Evolutionary conservation across 2,888 invertebrate species (phyloP), one percentile per base, ranked within the genome.

Genomic region (Tetragnatha montana): DNA sequence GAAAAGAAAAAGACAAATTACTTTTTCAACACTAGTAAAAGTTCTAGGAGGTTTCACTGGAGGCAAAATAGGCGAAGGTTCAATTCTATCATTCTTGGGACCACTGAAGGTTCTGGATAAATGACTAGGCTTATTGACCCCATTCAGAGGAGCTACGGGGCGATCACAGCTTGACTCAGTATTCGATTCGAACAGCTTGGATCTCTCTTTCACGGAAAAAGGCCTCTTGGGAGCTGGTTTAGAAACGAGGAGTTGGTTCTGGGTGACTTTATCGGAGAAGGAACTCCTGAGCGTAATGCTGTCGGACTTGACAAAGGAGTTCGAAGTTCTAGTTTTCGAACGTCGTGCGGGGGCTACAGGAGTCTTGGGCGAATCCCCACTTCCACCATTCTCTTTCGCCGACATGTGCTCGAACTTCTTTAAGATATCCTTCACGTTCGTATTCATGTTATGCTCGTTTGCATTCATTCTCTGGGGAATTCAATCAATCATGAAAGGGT

Each of bases 1-100:
- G 35, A 35, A 35, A 35, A 35, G n/a, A n/a, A 35, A 35, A 4
- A 35, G 35, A 35, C 4, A 35, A 35, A 35, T 75, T 12, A 12
- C 69, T 50, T 87, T 79, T 14, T 81, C 81, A 12, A 50, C 51
- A 49, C 51, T 81, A 35, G 21, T 35, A 89, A 81, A 89, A 69
- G 22, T 85, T 69, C 89, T 85, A 6, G 89, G 89, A 17, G 89
- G 89, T 73, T 89, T 89, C n/a, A 60, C 68, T 50, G 89, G 89
- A 7, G 89, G 89, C 14, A 75, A 60, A 69, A 10, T 21, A 17
- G n/a, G 35, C 4, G n/a, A 17, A 14, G 47, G 51, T 35, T 35
- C 35, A 35, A 35, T 35, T 35, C 35, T 35, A 8, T 78, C 17
- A 19, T n/a, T 70, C 51, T 51, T 71, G 12, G 0, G 78, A 21